A percentile compares a stretch with the other conserved stretches of the same genome.
Conservation (phyloP, 35 echinoderm and acorn worm genomes). For the Chiridota heheva region DNA sequence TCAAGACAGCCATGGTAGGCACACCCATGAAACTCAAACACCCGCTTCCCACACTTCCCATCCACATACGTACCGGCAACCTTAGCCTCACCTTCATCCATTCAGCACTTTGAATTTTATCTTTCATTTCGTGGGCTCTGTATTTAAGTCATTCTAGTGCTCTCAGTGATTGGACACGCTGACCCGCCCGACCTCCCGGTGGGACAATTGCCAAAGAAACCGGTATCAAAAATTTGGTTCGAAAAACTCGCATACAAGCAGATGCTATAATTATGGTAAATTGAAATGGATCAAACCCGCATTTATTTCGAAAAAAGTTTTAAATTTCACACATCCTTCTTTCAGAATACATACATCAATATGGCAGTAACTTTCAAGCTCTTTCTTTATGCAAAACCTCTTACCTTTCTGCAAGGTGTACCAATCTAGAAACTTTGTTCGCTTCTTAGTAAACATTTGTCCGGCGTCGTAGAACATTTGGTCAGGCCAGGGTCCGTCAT, state of each 20-base stretch:
- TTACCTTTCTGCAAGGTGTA: not conserved
- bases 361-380: not conserved
- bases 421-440: not conserved
- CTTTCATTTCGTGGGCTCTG: conserved; percentile 7
- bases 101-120: not conserved
- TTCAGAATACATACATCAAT: not conserved
- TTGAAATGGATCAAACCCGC: not conserved
- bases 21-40: not conserved
- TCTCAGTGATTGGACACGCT: not conserved
- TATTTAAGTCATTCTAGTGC: not conserved
- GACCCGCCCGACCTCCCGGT: too few species aligned
- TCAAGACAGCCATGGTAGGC: not conserved
- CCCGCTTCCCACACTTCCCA: not conserved
- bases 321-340: not conserved
- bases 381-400: not conserved
- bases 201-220: not conserved
- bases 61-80: not conserved
- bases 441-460: not conserved
- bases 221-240: not conserved
- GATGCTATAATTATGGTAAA: conserved; percentile 24
- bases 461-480: not conserved
- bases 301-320: not conserved
- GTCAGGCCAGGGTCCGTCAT: not conserved
- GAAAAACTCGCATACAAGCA: not conserved
- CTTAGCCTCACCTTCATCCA: conserved; percentile 3